Evolutionary conservation across 2,797 vertebrate species (phyloP).

Genomic region (Melanotaenia parkinsoni): DNA sequence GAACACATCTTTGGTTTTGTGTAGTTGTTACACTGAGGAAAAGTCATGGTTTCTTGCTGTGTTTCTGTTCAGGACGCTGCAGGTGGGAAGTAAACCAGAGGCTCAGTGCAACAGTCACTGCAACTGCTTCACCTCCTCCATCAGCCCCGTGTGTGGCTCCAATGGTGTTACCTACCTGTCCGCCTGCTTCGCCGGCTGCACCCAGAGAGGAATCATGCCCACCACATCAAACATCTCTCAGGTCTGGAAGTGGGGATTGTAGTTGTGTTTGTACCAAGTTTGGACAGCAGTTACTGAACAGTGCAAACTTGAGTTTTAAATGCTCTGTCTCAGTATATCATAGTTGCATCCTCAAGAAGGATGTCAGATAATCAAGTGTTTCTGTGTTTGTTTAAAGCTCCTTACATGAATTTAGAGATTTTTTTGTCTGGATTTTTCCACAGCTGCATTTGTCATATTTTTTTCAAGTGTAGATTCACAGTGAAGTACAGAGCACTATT

Average conservation of each 20-base stretch:
- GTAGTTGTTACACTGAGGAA: background rate
- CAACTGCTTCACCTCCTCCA: conserved; percentile 94
- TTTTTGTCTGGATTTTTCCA: conserved; percentile 12
- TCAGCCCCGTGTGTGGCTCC: conserved; percentile 96
- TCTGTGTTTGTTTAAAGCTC: conserved; percentile 17
- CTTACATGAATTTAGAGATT: conserved; percentile 14
- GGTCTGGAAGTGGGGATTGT: conserved; percentile 54
- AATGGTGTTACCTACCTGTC: conserved; percentile 96
- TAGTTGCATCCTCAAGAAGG: conserved; percentile 26
- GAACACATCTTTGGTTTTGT: conserved; percentile 8
- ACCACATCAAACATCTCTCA: conserved; percentile 40
- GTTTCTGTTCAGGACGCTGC: conserved; percentile 76
- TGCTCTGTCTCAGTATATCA: conserved; percentile 8
- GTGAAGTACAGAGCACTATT: background rate
- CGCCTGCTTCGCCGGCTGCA: conserved; percentile 96
- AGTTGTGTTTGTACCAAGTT: background rate
- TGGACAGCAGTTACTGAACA: too few species aligned
- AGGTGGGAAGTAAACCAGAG: conserved; percentile 83
- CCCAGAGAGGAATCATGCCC: conserved; percentile 69
- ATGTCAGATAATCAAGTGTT: conserved; percentile 18
- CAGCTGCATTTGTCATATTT: background rate
- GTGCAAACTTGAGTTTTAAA: background rate
- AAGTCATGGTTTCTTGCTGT: conserved; percentile 8
- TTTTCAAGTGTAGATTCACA: background rate
- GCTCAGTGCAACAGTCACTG: conserved; percentile 92